Base-by-base conservation (phyloP, 2,797 vertebrate genomes). In the Botia kubotai region DNA sequence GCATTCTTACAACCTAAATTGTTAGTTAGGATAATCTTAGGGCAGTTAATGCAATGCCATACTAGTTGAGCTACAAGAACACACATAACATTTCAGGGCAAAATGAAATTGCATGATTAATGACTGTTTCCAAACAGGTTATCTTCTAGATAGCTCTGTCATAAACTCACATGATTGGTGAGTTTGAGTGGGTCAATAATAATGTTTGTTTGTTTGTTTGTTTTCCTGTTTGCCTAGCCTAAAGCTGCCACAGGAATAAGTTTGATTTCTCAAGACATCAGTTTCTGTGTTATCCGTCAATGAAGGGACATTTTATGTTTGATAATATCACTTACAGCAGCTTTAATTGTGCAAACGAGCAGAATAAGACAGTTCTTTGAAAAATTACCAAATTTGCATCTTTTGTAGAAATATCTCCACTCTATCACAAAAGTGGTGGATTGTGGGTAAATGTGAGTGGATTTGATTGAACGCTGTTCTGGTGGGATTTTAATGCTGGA, bases 381-480 rank as follows among this genome's bases (percentile, higher is more conserved):
- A 19, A 58, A 68, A 77, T 48, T 43, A 6, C 29, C n/a, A 67
- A 10, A 57, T 57, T 1, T 29, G 39, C 2, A 50, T 48, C 29
- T 66, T 19, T 62, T 33, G 16, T 33, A 2, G 62, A 63, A 63
- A 60, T 52, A 60, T 26, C 57, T 12, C 13, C 6, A 13, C n/a
- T 12, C 14, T 43, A 50, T 33, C 21, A 19, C 11, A 0, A 6
- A 19, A 69, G 43, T 21, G 12, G 55, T 50, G 46, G 11, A 46
- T 80, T 72, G 46, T 65, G 66, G 52, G 21, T 60, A 26, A 46
- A 48, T 62, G 39, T n/a, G 36, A 67, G 10, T 69, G 68, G 50
- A 48, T n/a, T 78, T 82, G 69, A 83, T 81, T 73, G 73, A 86
- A 26, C 63, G 21, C 48, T 33, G 12, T 39, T 63, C 57, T 72